phyloP scores from a whole-genome alignment of 1,140 invertebrate species.

The Cydia pomonella region DNA sequence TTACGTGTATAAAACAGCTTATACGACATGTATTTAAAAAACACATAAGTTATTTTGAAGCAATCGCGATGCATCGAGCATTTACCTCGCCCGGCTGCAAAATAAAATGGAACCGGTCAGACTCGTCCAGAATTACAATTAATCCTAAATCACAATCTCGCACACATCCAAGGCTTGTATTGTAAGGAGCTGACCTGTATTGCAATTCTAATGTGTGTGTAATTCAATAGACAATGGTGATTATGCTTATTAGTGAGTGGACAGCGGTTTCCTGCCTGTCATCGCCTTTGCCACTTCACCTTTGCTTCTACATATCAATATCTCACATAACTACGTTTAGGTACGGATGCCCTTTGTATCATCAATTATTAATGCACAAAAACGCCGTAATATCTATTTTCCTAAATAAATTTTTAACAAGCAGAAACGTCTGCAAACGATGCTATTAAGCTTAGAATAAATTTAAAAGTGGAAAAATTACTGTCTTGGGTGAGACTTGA shows the following conservation, averaged over 20 bases:
- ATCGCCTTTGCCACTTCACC: conserved; percentile 53
- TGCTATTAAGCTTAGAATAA: too few relatives aligned
- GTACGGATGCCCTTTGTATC: not conserved
- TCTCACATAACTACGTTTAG: not conserved
- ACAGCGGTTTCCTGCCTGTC: conserved; percentile 66
- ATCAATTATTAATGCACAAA: not conserved
- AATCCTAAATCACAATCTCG: conserved; percentile 57
- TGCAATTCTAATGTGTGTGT: conserved; percentile 32
- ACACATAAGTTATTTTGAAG: conserved; percentile 48
- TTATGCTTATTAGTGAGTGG: conserved; percentile 54
- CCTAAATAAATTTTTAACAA: too few relatives aligned
- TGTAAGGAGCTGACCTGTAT: conserved; percentile 14
- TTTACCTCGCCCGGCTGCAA: conserved; percentile 55
- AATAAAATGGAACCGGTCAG: conserved; percentile 64
- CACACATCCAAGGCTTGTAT: not conserved
- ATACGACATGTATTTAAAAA: not conserved
- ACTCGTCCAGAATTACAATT: conserved; percentile 71
- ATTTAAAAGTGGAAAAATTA: too few relatives aligned
- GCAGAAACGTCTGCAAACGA: too few relatives aligned
- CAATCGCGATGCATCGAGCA: conserved; percentile 50
- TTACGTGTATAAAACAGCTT: not conserved
- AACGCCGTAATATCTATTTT: not conserved
- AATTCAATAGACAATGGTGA: conserved; percentile 45
- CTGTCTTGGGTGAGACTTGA: too few relatives aligned
- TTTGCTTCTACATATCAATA: conserved; percentile 40